A percentile compares a stretch with the other conserved stretches of the same genome.
These are phyloP conservation scores for Nebria salina DNA, from an alignment of 2,888 invertebrate genomes.

Conservation along the genomic window DNA sequence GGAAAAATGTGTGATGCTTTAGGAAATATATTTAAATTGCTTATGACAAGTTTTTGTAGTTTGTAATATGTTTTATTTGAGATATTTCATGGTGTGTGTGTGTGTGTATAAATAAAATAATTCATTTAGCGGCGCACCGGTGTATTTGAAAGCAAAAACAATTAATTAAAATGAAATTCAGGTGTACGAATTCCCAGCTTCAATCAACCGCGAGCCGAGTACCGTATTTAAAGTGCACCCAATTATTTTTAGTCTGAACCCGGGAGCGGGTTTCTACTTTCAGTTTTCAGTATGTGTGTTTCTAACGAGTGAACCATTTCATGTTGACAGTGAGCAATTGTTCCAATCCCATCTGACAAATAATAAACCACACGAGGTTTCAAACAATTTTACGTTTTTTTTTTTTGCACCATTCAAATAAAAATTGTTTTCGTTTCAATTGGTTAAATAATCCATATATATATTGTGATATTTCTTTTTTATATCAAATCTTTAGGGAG, in stretches of 20 bases:
- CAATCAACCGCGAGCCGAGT: neutral
- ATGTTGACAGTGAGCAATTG: constrained; percentile 8
- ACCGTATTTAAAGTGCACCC: constrained; percentile 10
- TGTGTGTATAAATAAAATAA: neutral
- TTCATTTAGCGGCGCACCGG: neutral
- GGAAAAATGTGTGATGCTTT: neutral
- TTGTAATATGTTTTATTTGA: too few species aligned
- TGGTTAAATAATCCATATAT: too few species aligned
- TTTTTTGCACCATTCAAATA: neutral
- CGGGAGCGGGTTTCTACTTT: neutral
- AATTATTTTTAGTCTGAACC: constrained; percentile 7
- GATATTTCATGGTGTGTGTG: too few species aligned
- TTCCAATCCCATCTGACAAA: constrained; percentile 18
- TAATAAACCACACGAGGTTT: constrained; percentile 1
- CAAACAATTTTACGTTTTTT: constrained; percentile 7
- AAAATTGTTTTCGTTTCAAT: neutral
- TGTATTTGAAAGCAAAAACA: constrained; percentile 10
- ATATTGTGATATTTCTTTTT: too few species aligned
- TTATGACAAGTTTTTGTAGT: too few species aligned
- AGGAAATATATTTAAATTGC: neutral
- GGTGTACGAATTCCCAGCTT: constrained; percentile 20
- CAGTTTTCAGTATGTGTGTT: constrained; percentile 3
- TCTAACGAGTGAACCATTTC: constrained; percentile 14
- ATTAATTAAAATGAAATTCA: constrained; percentile 40
- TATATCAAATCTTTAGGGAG: too few species aligned